A percentile compares a stretch with the other conserved stretches of the same genome.
Conservation (phyloP, 2,797 vertebrate species). For the Amazonetta brasiliensis region DNA sequence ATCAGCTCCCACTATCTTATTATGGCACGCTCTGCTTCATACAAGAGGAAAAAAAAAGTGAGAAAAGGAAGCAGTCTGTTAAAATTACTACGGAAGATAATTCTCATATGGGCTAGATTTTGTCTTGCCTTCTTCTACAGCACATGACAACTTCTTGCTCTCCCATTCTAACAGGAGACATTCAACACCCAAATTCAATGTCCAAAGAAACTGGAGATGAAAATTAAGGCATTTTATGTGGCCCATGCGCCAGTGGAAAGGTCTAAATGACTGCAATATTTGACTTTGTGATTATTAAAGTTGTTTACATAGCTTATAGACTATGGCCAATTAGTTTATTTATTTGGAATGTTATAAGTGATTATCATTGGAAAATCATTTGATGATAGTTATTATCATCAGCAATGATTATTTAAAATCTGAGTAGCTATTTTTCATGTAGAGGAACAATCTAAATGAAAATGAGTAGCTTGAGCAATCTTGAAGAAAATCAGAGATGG, state of each 20-base stretch:
- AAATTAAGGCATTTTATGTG: neutral
- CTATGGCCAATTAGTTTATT: constrained; percentile 14
- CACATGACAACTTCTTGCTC: neutral
- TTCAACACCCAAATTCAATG: neutral
- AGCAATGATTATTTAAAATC: constrained; percentile 17
- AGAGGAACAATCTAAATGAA: constrained; percentile 27
- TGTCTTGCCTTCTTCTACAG: neutral
- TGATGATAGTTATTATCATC: constrained; percentile 6
- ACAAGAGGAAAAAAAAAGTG: neutral
- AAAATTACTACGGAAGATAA: neutral
- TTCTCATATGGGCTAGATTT: neutral
- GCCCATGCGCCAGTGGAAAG: neutral
- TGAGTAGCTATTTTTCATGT: neutral
- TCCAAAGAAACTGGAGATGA: neutral
- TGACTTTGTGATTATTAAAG: neutral
- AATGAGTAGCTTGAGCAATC: constrained; percentile 33
- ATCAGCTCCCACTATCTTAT: neutral
- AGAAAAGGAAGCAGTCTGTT: neutral
- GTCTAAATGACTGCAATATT: neutral
- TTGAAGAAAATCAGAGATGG: neutral
- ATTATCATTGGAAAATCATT: constrained; percentile 17
- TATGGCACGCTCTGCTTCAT: neutral
- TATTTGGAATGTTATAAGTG: constrained; percentile 15
- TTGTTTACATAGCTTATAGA: neutral
- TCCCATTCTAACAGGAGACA: neutral